Percentiles rank a stretch among this genome's conserved stretches.
Evolutionary conservation across 2,888 invertebrate species (phyloP).

Genomic region (Metacarcinus magister): DNA sequence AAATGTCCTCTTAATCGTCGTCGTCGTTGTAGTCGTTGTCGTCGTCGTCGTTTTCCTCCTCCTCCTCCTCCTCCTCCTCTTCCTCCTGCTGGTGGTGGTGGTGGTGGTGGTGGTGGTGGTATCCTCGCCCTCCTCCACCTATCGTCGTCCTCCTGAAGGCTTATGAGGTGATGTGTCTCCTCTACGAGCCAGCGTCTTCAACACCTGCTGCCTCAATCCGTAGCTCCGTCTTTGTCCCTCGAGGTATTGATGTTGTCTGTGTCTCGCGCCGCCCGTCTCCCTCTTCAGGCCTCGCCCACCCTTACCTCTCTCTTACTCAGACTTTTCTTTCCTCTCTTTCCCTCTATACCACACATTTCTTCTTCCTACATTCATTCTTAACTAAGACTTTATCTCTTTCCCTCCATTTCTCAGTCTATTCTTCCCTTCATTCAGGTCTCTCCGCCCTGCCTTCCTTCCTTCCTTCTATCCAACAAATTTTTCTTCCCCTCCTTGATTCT

Average conservation of each 20-base stretch:
- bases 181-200: constrained; percentile 55
- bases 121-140: neutral
- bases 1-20: neutral
- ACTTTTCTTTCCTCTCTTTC: neutral
- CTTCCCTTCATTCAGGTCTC: neutral
- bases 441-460: neutral
- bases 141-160: neutral
- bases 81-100: neutral
- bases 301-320: neutral
- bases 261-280: neutral
- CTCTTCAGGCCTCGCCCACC: neutral
- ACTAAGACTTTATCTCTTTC: neutral
- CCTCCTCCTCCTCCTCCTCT: constrained; percentile 33
- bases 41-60: neutral
- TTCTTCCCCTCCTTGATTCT: neutral
- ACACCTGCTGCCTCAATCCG: constrained; percentile 53
- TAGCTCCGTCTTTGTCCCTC: constrained; percentile 60
- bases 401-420: neutral
- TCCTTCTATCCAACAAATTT: neutral
- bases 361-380: neutral
- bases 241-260: constrained; percentile 40
- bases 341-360: neutral
- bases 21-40: neutral
- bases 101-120: too few species aligned
- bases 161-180: constrained; percentile 62